Base-by-base conservation (phyloP, 1,140 invertebrate species). In the Drosophila pallidifrons region DNA sequence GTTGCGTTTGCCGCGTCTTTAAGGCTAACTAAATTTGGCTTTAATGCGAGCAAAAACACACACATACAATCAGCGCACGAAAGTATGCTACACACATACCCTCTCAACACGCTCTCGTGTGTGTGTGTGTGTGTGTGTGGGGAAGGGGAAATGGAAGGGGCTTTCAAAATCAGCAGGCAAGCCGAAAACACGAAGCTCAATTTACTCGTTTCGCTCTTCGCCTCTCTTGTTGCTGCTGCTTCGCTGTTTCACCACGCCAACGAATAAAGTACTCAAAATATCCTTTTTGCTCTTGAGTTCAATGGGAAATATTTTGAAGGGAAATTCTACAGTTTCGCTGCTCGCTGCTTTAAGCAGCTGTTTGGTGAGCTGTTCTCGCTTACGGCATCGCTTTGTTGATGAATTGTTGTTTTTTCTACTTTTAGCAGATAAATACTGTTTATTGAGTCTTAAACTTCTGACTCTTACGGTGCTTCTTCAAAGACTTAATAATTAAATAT, bases 31-130 rank as follows among this genome's bases (percentile, higher is more conserved):
- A 66, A 63, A 15, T 72, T 45, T 47, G 49, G 55, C 69, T 77
- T 77, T 72, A 73, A 77, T 74, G 60, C 46, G 10, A 30, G 28
- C 49, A 54, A 30, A 20, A 77, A 11, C 4, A 32, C 13, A 16
- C 16, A 59, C 73, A 60, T 57, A 83, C 80, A 88, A 88, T 88
- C 83, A 83, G 77, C 72, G 85, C 85, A 73, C 68, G 64, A 88
- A 88, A 90, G 78, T 83, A 81, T 89, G 81, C 71, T 88, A 89
- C 81, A 79, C 70, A 54, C 72, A 68, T 65, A 71, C 10, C 38
- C 51, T 43, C 51, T 38, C 57, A 52, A 8, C 11, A 45, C 32
- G 15, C 2, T 41, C 7, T 16, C 11, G 52, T 55, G 20, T 15
- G 35, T 2, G 35, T 10, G 7, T 3, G 20, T 1, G 32, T 7